These are phyloP conservation scores for Choristoneura fumiferana DNA, from an alignment of 1,140 invertebrate genomes.

Conservation along the genomic window DNA sequence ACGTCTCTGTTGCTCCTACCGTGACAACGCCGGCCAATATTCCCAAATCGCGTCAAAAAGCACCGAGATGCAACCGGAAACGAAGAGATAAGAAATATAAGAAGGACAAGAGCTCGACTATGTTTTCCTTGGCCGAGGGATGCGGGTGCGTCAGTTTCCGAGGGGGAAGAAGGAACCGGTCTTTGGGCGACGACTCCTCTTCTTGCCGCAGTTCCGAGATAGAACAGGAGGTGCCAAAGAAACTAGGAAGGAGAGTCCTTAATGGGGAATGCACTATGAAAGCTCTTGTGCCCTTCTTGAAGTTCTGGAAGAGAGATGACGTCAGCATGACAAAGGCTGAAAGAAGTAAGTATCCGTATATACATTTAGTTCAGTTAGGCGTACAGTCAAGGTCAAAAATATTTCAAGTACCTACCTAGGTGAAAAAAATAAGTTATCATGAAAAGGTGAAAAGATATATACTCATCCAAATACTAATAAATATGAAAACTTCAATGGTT, in stretches of 20 bases:
- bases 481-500: no score
- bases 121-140: conserved; percentile 69
- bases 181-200: conserved; percentile 78
- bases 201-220: conserved; percentile 81
- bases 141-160: conserved; percentile 75
- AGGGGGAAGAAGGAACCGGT: conserved; percentile 62
- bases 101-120: conserved; percentile 68
- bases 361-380: background rate
- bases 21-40: conserved; percentile 44
- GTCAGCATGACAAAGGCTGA: conserved; percentile 84
- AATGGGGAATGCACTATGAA: conserved; percentile 70
- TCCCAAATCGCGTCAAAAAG: conserved; percentile 64
- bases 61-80: conserved; percentile 68
- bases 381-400: no score
- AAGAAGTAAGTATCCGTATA: conserved; percentile 81
- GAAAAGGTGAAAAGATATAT: no score
- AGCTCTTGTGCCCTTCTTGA: conserved; percentile 77
- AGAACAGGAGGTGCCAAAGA: conserved; percentile 72
- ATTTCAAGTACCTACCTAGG: no score
- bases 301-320: conserved; percentile 80
- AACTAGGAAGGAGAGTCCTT: conserved; percentile 51
- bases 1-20: conserved; percentile 18
- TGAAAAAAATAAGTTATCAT: no score
- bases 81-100: conserved; percentile 73
- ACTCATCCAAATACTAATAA: no score